A percentile compares a stretch with the other conserved stretches of the same genome.
Evolutionary conservation across 2,113 vertebrate genomes (phyloP).

Genomic region (Dipodomys stephensi): DNA sequence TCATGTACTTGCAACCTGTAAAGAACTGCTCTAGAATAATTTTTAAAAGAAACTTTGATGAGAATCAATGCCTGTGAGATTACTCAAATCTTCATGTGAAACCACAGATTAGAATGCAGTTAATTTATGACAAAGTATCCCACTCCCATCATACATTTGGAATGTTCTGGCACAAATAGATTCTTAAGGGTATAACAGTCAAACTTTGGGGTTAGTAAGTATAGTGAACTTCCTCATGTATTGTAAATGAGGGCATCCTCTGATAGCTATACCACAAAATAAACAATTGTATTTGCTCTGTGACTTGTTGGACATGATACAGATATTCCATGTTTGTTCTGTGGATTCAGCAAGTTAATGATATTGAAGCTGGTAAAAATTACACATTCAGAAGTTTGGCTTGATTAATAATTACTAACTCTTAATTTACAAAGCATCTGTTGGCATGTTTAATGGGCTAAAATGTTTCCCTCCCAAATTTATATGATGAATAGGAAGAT

Average conservation of each 20-base stretch:
- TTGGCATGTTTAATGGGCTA: not conserved
- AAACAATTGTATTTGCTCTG: not conserved
- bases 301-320: not conserved
- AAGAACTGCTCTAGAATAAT: not conserved
- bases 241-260: not conserved
- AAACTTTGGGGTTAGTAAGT: not conserved
- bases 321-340: not conserved
- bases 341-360: not conserved
- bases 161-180: not conserved
- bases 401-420: not conserved
- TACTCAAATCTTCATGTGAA: constrained; percentile 21
- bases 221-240: not conserved
- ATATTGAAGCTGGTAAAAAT: not conserved
- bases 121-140: not conserved
- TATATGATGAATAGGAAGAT: not conserved
- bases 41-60: not conserved
- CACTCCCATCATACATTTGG: not conserved
- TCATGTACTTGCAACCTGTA: not conserved
- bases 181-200: not conserved
- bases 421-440: not conserved
- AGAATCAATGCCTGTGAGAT: not conserved
- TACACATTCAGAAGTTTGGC: not conserved
- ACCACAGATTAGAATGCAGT: not conserved
- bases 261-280: not conserved
- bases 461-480: not conserved